Percentiles rank a stretch among this genome's conserved stretches.
phyloP scores from a whole-genome alignment of 2,113 vertebrate genomes.

The Sinocyclocheilus maitianheensis region DNA sequence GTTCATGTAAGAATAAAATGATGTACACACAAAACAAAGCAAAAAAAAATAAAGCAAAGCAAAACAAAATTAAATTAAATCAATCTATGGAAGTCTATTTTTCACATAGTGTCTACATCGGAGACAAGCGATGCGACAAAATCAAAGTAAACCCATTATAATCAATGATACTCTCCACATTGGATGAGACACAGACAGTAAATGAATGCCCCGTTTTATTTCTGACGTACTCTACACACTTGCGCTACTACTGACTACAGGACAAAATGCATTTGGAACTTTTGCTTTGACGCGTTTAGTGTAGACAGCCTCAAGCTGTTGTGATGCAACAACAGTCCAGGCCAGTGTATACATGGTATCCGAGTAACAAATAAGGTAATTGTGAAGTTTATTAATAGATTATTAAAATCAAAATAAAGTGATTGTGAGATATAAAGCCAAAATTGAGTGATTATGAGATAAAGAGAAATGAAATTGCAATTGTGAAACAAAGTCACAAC shows the following conservation, averaged over 20 bases:
- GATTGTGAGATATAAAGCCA: neutral
- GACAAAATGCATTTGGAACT: neutral
- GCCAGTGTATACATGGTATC: neutral
- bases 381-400: neutral
- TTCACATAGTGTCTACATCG: neutral
- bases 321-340: neutral
- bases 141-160: neutral
- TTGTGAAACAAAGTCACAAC: neutral
- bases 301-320: neutral
- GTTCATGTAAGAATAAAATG: neutral
- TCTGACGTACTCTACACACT: neutral
- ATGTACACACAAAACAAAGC: neutral
- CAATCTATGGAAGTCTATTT: neutral
- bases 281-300: neutral
- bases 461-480: neutral
- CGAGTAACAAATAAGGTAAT: neutral
- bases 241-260: neutral
- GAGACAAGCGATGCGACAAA: neutral
- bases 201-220: neutral
- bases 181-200: neutral
- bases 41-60: neutral
- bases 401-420: neutral
- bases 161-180: neutral
- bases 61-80: neutral
- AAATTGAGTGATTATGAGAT: neutral